phyloP scores from a whole-genome alignment of 2,888 invertebrate genomes.

The Mythimna loreyi region DNA sequence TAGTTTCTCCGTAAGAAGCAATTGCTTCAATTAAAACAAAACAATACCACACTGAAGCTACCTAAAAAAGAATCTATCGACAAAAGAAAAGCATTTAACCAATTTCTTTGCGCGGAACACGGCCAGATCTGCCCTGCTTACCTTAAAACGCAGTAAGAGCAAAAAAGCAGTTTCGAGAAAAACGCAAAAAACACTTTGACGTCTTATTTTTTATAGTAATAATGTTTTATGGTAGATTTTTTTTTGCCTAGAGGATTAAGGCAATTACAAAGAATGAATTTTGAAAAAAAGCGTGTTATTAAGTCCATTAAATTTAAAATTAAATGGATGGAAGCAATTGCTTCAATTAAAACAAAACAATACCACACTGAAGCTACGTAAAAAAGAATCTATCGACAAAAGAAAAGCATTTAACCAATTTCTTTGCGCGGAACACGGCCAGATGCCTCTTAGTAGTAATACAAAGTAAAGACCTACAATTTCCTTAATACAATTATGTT shows the following conservation, averaged over 20 bases:
- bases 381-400: background rate
- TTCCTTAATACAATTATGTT: constrained; percentile 35
- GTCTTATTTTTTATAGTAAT: too few relatives aligned
- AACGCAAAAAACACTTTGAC: too few relatives aligned
- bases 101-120: background rate
- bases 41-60: background rate
- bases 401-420: background rate
- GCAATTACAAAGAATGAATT: too few relatives aligned
- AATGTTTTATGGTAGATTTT: too few relatives aligned
- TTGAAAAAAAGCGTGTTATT: too few relatives aligned
- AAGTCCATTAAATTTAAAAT: too few relatives aligned
- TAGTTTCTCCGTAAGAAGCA: too few relatives aligned
- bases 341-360: background rate
- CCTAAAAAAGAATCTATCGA: background rate
- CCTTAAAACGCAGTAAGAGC: too few relatives aligned
- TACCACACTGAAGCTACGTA: background rate
- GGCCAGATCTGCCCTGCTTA: too few relatives aligned
- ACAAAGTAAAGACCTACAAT: constrained; percentile 13
- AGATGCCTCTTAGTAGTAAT: constrained; percentile 33
- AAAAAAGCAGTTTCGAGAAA: too few relatives aligned
- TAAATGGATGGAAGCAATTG: too few relatives aligned
- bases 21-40: background rate
- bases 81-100: background rate
- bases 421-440: constrained; percentile 5
- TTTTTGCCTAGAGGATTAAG: too few relatives aligned